These are phyloP conservation scores for Cnemophilus loriae DNA, from an alignment of 2,113 vertebrate genomes.

Conservation along the genomic window DNA sequence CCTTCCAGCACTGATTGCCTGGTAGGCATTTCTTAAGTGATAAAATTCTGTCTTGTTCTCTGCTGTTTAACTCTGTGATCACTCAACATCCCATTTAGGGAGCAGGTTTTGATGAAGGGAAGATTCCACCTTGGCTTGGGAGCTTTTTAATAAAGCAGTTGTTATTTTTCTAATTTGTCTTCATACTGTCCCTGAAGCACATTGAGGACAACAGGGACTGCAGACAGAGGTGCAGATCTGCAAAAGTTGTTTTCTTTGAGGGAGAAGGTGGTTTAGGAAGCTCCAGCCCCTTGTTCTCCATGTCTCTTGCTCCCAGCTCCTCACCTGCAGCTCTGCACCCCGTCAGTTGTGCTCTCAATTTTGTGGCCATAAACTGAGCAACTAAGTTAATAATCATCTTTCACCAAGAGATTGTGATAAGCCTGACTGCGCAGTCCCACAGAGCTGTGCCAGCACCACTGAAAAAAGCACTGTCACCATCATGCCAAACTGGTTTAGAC, in stretches of 20 bases:
- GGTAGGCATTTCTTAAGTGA: background rate
- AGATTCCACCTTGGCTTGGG: background rate
- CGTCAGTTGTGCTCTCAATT: background rate
- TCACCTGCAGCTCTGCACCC: background rate
- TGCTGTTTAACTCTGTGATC: background rate
- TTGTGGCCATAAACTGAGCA: background rate
- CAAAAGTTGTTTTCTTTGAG: background rate
- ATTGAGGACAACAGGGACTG: background rate
- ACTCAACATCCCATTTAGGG: background rate
- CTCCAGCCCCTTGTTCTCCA: background rate
- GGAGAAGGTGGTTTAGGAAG: background rate
- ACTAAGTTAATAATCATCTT: constrained; percentile 12
- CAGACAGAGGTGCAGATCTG: background rate
- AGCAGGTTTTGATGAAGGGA: background rate
- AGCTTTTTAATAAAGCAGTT: background rate
- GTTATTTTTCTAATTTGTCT: background rate
- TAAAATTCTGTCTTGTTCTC: background rate
- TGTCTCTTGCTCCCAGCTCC: background rate
- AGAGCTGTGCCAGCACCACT: background rate
- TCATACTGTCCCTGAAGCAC: background rate
- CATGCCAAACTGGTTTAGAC: background rate
- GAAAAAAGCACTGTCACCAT: background rate
- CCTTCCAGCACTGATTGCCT: background rate
- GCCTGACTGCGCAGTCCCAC: background rate
- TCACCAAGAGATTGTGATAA: background rate